Percentiles rank a stretch among this genome's conserved stretches.
phyloP scores from a whole-genome alignment of 2,888 invertebrate genomes.

The Hemithea aestivaria region DNA sequence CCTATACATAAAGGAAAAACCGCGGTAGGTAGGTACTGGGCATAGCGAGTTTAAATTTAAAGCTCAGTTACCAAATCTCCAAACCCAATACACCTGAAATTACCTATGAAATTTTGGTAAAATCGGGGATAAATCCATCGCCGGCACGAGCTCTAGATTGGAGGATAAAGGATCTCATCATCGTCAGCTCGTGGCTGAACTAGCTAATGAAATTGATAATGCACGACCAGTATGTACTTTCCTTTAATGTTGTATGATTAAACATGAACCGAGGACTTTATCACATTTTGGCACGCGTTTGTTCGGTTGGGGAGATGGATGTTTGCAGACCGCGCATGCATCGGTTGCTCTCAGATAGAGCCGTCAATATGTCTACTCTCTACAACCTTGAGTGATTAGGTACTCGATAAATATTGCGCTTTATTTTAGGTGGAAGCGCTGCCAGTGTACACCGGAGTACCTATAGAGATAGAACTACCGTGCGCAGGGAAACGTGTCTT shows the following conservation, averaged over 20 bases:
- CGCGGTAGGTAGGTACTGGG: no score
- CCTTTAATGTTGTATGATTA: slow-evolving; percentile 69
- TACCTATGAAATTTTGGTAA: no score
- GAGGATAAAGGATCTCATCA: slow-evolving; percentile 26
- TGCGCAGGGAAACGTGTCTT: no score
- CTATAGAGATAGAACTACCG: no score
- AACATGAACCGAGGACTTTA: slow-evolving; percentile 73
- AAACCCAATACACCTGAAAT: no score
- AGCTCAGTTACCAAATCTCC: no score
- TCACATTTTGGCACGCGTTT: slow-evolving; percentile 77
- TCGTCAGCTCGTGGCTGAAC: slow-evolving; percentile 34
- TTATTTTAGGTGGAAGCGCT: slow-evolving; percentile 31
- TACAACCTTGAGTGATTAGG: slow-evolving; percentile 63
- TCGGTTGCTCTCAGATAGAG: slow-evolving; percentile 62
- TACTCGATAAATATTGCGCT: slow-evolving; percentile 53
- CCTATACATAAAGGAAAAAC: no score
- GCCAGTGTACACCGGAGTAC: no score
- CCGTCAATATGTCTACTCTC: slow-evolving; percentile 62
- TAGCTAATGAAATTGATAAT: slow-evolving; percentile 66
- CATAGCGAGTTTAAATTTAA: no score
- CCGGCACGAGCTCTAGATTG: no score
- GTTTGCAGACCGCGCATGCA: slow-evolving; percentile 69
- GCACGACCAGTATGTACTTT: slow-evolving; percentile 46
- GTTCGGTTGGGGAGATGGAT: slow-evolving; percentile 58
- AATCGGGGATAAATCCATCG: no score